These are phyloP conservation scores for Micromussa lordhowensis DNA, from an alignment of 92 coral and sea anemone species.

Conservation along the genomic window DNA sequence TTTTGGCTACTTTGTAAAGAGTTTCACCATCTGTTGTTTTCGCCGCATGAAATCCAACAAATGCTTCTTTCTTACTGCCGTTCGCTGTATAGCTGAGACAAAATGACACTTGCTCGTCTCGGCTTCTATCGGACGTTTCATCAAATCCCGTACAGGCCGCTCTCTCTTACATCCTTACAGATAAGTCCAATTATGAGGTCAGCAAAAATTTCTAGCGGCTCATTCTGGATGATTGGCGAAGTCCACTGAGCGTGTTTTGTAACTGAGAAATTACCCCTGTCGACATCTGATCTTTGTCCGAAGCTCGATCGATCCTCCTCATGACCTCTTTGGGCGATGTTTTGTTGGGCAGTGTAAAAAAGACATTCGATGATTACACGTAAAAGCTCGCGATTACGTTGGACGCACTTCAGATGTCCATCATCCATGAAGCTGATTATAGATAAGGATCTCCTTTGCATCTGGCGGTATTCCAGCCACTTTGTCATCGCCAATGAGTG, in stretches of 20 bases:
- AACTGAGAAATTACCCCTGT: slow-evolving; percentile 46
- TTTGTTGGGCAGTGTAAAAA: no score
- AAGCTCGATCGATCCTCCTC: no score
- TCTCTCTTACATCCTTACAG: slow-evolving; percentile 38
- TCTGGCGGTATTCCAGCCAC: no score
- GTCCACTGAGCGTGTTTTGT: slow-evolving; percentile 50
- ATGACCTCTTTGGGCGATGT: no score
- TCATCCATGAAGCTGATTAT: slow-evolving; percentile 21
- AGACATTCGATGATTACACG: no score
- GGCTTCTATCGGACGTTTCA: slow-evolving; percentile 54
- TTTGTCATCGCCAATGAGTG: slow-evolving; percentile 36
- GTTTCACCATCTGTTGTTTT: no score
- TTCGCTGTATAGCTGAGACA: no score
- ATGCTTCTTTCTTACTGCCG: no score
- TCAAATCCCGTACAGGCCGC: slow-evolving; percentile 48
- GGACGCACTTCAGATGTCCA: slow-evolving; percentile 8
- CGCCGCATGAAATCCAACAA: no score
- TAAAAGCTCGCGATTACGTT: slow-evolving; percentile 36
- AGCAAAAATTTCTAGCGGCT: slow-evolving; percentile 39
- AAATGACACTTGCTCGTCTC: slow-evolving; percentile 40
- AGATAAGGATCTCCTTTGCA: slow-evolving; percentile 30
- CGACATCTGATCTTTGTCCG: slow-evolving; percentile 41
- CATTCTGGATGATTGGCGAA: slow-evolving; percentile 23
- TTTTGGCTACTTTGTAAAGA: no score
- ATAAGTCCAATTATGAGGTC: slow-evolving; percentile 34